These are phyloP conservation scores for Rhynchonema sp. DNA, from an alignment of 2,888 invertebrate genomes.

Conservation along the genomic window DNA sequence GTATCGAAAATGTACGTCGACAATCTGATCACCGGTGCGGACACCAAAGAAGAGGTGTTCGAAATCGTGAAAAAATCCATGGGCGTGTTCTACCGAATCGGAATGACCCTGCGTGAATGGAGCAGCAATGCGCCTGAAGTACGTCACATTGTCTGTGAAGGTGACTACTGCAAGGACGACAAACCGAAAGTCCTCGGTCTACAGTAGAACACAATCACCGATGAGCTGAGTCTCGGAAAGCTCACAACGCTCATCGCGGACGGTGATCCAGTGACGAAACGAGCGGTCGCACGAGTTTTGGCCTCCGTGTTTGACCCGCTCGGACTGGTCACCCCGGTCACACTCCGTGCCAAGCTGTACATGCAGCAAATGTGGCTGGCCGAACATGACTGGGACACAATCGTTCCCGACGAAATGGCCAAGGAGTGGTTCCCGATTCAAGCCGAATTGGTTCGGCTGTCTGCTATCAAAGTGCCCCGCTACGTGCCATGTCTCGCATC, in stretches of 20 bases:
- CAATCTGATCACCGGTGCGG: slow-evolving; percentile 15
- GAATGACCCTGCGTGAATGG: slow-evolving; percentile 16
- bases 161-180: too few relatives aligned
- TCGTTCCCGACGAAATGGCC: neutral
- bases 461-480: neutral
- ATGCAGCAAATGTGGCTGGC: neutral
- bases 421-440: neutral
- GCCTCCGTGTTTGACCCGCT: neutral
- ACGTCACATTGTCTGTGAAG: neutral
- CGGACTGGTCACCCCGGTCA: neutral
- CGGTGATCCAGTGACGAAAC: too few relatives aligned
- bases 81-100: slow-evolving; percentile 7
- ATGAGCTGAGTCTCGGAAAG: too few relatives aligned
- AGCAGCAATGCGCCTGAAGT: slow-evolving; percentile 8
- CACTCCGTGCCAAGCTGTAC: neutral
- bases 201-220: neutral
- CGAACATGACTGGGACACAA: neutral
- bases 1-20: slow-evolving; percentile 21
- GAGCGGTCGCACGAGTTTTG: neutral
- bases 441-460: neutral
- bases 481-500: neutral
- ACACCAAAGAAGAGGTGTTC: slow-evolving; percentile 10
- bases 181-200: slow-evolving; percentile 7
- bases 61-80: slow-evolving; percentile 8
- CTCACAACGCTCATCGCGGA: too few relatives aligned